phyloP scores from a whole-genome alignment of 1,140 invertebrate genomes.

The Ceratina calcarata region DNA sequence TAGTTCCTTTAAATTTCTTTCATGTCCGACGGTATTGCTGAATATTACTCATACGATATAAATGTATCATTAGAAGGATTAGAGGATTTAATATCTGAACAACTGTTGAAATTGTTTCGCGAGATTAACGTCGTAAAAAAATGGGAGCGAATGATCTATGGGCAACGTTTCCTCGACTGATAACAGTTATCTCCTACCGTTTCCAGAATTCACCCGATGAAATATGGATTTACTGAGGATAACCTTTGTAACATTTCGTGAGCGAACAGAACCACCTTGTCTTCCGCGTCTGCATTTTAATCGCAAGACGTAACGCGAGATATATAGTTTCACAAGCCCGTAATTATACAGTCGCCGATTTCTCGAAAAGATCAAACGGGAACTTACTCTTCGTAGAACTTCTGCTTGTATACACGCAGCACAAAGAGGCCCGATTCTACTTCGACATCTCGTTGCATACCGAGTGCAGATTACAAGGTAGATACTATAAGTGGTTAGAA shows the following conservation, averaged over 20 bases:
- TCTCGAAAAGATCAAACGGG: background rate
- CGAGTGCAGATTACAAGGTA: background rate
- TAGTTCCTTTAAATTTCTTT: background rate
- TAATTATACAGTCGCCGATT: background rate
- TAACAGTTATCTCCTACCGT: conserved; percentile 28
- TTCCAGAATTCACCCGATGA: background rate
- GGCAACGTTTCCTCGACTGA: conserved; percentile 15
- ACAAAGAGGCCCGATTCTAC: background rate
- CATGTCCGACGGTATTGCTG: too few species aligned
- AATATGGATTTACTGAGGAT: conserved; percentile 10
- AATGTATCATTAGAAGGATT: too few species aligned
- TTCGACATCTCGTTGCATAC: background rate
- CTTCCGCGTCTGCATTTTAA: background rate
- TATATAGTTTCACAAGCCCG: background rate
- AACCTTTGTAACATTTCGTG: background rate
- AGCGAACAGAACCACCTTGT: background rate
- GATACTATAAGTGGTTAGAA: background rate
- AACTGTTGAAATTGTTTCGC: too few species aligned
- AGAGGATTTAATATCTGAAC: too few species aligned
- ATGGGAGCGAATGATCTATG: conserved; percentile 5
- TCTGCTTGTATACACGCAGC: background rate
- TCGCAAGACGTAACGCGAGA: background rate
- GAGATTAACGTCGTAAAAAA: too few species aligned
- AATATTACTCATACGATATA: too few species aligned
- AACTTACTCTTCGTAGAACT: too few species aligned